Percentiles rank a stretch among this genome's conserved stretches.
Evolutionary conservation across 1,140 invertebrate species (phyloP).

Genomic region (Drosophila kohkoa): DNA sequence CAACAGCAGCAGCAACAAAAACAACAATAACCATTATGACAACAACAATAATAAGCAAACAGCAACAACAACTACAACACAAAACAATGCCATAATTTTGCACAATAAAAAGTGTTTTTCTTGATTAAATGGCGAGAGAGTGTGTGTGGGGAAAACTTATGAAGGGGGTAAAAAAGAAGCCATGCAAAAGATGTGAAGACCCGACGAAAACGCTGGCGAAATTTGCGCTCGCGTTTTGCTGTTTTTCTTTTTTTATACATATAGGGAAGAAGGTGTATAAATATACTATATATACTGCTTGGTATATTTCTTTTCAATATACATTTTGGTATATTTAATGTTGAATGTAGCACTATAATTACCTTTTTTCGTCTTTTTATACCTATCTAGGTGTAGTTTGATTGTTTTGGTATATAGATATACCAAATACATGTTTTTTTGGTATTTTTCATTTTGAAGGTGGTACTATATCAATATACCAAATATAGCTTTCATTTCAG

Average conservation of each 20-base stretch:
- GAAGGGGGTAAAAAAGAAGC: background rate
- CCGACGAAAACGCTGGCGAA: slow-evolving; percentile 34
- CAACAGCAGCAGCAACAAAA: slow-evolving; percentile 36
- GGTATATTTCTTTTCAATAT: too few species aligned
- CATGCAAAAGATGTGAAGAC: slow-evolving; percentile 20
- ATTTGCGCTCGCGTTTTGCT: slow-evolving; percentile 32
- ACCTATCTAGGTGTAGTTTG: too few species aligned
- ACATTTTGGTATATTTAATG: too few species aligned
- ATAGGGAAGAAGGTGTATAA: too few species aligned
- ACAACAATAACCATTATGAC: slow-evolving; percentile 41
- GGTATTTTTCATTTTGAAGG: too few species aligned
- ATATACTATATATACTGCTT: too few species aligned
- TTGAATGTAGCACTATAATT: too few species aligned
- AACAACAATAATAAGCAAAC: slow-evolving; percentile 17
- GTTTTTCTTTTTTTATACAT: background rate
- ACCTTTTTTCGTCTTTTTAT: too few species aligned
- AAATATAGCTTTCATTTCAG: too few species aligned
- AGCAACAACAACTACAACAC: slow-evolving; percentile 31
- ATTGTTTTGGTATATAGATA: too few species aligned
- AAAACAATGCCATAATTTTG: slow-evolving; percentile 77
- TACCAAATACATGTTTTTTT: too few species aligned
- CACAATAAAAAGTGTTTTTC: slow-evolving; percentile 82
- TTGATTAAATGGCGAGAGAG: slow-evolving; percentile 74
- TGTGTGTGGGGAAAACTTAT: background rate
- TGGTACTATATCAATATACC: too few species aligned